Evolutionary conservation across 2,888 invertebrate genomes (phyloP).

Genomic region (Punctoribates punctum): DNA sequence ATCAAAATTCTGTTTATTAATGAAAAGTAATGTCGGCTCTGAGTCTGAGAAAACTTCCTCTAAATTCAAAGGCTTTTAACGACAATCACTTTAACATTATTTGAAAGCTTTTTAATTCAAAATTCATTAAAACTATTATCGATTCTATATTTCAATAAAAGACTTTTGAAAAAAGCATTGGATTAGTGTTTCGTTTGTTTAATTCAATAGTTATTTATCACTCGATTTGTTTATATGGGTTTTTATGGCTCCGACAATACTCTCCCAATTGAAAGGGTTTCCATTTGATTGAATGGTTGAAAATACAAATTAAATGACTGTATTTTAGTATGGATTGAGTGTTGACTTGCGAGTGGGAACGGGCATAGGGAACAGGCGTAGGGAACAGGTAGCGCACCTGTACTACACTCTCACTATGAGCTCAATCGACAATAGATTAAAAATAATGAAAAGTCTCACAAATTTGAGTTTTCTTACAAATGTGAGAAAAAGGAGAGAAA

Average conservation of each 20-base stretch:
- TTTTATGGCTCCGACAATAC: no score
- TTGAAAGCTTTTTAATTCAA: not conserved
- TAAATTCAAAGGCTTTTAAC: not conserved
- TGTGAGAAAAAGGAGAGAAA: constrained; percentile 32
- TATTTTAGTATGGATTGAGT: not conserved
- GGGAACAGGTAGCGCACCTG: constrained; percentile 17
- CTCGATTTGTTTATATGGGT: no score
- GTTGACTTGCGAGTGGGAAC: not conserved
- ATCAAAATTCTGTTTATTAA: not conserved
- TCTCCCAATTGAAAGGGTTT: no score
- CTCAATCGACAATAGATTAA: constrained; percentile 7
- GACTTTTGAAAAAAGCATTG: not conserved
- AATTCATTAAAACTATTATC: not conserved
- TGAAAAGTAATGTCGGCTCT: not conserved
- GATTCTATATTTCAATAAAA: no score
- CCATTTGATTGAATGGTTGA: no score
- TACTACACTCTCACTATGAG: not conserved
- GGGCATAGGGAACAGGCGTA: no score
- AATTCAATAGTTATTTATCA: no score
- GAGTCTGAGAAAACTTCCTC: not conserved
- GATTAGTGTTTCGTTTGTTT: not conserved
- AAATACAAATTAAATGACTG: not conserved
- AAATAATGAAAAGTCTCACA: constrained; percentile 3
- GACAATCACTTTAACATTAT: not conserved
- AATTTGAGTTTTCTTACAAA: constrained; percentile 6